These are phyloP conservation scores for Entomobrya multifasciata DNA, from an alignment of 2,888 invertebrate species.

Conservation along the genomic window DNA sequence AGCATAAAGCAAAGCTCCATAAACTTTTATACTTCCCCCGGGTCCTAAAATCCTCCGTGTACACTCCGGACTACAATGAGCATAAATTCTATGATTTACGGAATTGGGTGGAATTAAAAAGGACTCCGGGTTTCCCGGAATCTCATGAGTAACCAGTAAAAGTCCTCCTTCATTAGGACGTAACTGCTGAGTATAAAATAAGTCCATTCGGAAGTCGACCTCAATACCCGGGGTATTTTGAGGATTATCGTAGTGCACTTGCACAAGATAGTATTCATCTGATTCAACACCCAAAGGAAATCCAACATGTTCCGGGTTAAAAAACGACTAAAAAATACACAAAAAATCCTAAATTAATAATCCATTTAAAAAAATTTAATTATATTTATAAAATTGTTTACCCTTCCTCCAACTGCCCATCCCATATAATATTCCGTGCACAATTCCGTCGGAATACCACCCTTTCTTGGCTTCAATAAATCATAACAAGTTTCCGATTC, in stretches of 20 bases:
- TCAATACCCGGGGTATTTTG: not conserved
- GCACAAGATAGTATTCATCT: slow-evolving; percentile 17
- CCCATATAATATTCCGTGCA: slow-evolving; percentile 23
- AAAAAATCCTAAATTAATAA: not conserved
- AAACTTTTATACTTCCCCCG: slow-evolving; percentile 86
- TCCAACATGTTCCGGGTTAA: not conserved
- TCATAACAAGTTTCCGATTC: not conserved
- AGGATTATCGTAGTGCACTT: slow-evolving; percentile 20
- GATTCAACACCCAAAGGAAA: not conserved
- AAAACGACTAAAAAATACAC: not conserved
- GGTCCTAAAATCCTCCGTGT: slow-evolving; percentile 85
- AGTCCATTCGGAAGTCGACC: not conserved
- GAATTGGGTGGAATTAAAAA: slow-evolving; percentile 22
- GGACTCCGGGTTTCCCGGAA: not conserved
- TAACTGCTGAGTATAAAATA: not conserved
- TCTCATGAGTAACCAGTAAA: slow-evolving; percentile 8
- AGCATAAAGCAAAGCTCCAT: not conserved
- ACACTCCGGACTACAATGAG: slow-evolving; percentile 83
- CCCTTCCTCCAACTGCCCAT: slow-evolving; percentile 41
- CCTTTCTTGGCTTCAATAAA: not conserved
- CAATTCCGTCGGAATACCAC: slow-evolving; percentile 8
- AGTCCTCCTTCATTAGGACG: not conserved
- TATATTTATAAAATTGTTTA: not conserved
- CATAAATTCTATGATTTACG: slow-evolving; percentile 10
- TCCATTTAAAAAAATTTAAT: not conserved